phyloP scores from a whole-genome alignment of 35 echinoderm and acorn worm genomes.

The Lytechinus pictus region DNA sequence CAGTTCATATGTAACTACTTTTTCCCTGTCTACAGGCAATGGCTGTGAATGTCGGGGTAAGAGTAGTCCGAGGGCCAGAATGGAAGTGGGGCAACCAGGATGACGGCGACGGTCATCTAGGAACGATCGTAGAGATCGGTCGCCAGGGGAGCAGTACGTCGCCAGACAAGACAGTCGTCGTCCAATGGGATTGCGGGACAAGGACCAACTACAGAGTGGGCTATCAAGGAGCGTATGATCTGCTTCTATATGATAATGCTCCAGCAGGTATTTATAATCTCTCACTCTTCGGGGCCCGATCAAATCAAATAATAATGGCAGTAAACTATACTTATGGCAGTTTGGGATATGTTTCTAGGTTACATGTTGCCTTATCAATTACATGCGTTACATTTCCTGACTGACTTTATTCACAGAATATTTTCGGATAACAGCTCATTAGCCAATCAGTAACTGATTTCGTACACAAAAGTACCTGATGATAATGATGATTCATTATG shows the following conservation, averaged over 20 bases:
- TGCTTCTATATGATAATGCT: constrained; percentile 92
- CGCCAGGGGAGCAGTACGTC: constrained; percentile 81
- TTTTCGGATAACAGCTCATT: too few relatives aligned
- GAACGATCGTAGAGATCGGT: constrained; percentile 93
- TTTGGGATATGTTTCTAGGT: too few relatives aligned
- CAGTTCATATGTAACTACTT: too few relatives aligned
- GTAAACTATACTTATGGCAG: too few relatives aligned
- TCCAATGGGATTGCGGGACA: constrained; percentile 94
- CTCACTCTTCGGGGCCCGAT: too few relatives aligned
- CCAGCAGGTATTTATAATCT: constrained; percentile 73
- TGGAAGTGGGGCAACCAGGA: constrained; percentile 98
- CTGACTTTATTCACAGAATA: too few relatives aligned
- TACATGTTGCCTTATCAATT: too few relatives aligned
- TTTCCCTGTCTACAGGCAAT: background rate
- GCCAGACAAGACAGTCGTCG: constrained; percentile 94
- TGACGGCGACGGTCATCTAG: constrained; percentile 89
- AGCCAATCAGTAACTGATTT: too few relatives aligned
- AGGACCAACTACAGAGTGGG: constrained; percentile 93
- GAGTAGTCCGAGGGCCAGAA: constrained; percentile 90
- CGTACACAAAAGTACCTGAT: too few relatives aligned
- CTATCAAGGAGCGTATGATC: constrained; percentile 85
- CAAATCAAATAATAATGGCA: too few relatives aligned
- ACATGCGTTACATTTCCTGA: too few relatives aligned
- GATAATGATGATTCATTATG: too few relatives aligned
- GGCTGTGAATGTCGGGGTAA: constrained; percentile 63